phyloP scores from a whole-genome alignment of 2,113 vertebrate species.

The Anthoscopus minutus region DNA sequence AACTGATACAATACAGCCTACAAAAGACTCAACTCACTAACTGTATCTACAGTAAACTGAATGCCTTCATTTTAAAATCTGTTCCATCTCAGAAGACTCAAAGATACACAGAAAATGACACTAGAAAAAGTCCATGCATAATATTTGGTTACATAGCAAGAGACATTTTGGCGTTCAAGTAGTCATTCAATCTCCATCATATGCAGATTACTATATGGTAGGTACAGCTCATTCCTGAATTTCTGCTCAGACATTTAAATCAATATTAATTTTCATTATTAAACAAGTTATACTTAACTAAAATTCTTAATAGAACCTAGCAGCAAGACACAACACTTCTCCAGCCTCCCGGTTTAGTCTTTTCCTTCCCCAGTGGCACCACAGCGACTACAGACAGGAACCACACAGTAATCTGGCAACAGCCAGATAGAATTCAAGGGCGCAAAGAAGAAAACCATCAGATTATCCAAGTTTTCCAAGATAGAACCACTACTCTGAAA shows the following conservation, averaged over 20 bases:
- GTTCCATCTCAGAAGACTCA: conserved; percentile 38
- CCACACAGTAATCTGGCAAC: background rate
- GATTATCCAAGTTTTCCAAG: conserved; percentile 8
- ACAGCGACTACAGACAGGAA: background rate
- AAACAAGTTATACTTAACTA: background rate
- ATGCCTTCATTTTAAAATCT: background rate
- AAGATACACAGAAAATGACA: conserved; percentile 47
- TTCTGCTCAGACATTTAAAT: conserved; percentile 11
- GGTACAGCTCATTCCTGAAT: conserved; percentile 54
- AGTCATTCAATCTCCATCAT: conserved; percentile 53
- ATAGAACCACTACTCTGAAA: conserved; percentile 19
- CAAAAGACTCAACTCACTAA: background rate
- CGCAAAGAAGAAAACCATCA: conserved; percentile 9
- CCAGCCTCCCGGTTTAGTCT: background rate
- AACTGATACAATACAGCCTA: conserved; percentile 18
- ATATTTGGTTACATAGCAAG: conserved; percentile 43
- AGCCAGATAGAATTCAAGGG: conserved; percentile 12
- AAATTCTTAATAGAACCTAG: conserved; percentile 25
- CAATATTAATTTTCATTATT: background rate
- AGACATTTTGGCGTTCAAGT: conserved; percentile 27
- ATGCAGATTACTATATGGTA: conserved; percentile 70
- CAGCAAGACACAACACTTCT: background rate
- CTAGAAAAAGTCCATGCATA: conserved; percentile 41
- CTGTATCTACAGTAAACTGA: background rate
- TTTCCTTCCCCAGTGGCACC: conserved; percentile 28